phyloP scores from a whole-genome alignment of 2,113 vertebrate species.

The Leptobrachium leishanense region DNA sequence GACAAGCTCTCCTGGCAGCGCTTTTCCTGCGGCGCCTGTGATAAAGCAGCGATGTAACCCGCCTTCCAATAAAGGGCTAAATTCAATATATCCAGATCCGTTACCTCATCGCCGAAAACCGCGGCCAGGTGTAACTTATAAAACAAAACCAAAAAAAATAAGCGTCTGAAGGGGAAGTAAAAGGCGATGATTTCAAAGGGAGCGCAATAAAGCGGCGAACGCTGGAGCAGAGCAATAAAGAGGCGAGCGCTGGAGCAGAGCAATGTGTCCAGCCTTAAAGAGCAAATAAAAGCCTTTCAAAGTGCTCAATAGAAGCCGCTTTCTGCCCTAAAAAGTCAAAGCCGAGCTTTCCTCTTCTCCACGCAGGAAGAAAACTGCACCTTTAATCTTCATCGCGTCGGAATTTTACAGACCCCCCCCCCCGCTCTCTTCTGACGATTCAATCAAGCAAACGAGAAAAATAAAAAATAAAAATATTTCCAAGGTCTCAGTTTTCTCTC shows the following conservation, averaged over 20 bases:
- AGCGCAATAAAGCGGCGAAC: not conserved
- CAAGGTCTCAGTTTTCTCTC: slow-evolving; percentile 35
- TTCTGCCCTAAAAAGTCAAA: slow-evolving; percentile 2
- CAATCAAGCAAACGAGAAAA: slow-evolving; percentile 23
- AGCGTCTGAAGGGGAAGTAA: too few species aligned
- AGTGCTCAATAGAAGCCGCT: not conserved
- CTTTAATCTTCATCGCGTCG: slow-evolving; percentile 15
- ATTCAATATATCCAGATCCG: too few species aligned
- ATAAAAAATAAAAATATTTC: slow-evolving; percentile 16
- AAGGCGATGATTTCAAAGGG: not conserved
- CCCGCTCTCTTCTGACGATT: slow-evolving; percentile 2
- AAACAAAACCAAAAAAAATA: too few species aligned
- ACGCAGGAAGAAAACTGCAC: not conserved
- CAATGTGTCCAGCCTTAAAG: not conserved
- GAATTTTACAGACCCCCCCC: not conserved
- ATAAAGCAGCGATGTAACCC: too few species aligned
- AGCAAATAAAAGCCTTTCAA: not conserved
- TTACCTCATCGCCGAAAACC: too few species aligned
- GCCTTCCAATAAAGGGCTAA: too few species aligned
- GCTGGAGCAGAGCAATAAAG: too few species aligned
- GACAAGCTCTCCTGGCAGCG: too few species aligned
- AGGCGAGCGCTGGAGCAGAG: too few species aligned
- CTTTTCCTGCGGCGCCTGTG: too few species aligned
- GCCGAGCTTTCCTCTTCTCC: not conserved
- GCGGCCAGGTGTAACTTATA: too few species aligned